Base-by-base conservation (phyloP, 2,888 invertebrate species). In the Andrena hattorfiana region DNA sequence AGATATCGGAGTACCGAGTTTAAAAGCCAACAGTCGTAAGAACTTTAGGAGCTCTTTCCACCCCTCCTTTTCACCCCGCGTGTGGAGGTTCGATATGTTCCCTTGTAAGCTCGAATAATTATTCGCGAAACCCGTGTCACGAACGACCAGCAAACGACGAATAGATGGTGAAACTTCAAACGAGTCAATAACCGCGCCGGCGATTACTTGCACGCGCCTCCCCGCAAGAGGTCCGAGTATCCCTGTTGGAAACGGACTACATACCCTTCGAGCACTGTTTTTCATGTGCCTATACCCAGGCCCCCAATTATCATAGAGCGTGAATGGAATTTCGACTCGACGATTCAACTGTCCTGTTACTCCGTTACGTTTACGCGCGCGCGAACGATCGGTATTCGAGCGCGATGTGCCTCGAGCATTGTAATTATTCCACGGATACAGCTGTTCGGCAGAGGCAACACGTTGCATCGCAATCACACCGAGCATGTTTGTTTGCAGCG, bases 311-410 rank as follows among this genome's bases (percentile, higher is more conserved):
- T 66, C 85, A 79, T 81, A 77, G 73, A 69, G 49, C 82, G 83
- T 81, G 83, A 79, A 75, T 77, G 59, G 87, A 85, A 89, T 89
- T 59, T 48, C 54, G 81, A 79, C 48, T 23, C 76, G 70, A 64
- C 62, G 54, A 81, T 75, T 73, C 81, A 28, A 63, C 32, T 63
- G 70, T 85, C 77, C 87, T 88, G 88, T 88, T 87, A 87, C 42
- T 77, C 78, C 70, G 60, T 85, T 84, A 60, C 74, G 71, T 76
- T 77, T 54, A 75, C 80, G 42, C 62, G 60, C 48, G 68, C 56
- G 64, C 69, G 78, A 64, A 56, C 42, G 68, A 69, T 76, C 73
- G 74, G 77, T 59, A 86, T 83, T 85, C 79, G 62, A 63, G 51
- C 26, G 13, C 35, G 63, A 20, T 48, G 16, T 35, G 70, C 32